Conservation (phyloP, 2,113 vertebrate species). For the Apteryx owenii region DNA sequence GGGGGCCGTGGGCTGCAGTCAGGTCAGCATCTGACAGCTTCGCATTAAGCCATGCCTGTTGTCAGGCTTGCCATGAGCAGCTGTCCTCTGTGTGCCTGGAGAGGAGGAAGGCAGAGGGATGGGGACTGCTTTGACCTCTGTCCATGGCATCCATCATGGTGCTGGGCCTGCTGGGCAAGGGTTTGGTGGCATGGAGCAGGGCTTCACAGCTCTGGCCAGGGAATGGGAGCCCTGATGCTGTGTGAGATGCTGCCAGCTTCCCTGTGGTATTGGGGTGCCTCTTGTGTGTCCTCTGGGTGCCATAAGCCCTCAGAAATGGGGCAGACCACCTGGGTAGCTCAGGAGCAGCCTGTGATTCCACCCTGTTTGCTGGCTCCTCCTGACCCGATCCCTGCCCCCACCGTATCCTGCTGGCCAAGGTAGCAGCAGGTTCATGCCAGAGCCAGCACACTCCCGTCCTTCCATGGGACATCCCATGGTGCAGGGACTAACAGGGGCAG, state of each 20-base stretch:
- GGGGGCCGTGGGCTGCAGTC: background rate
- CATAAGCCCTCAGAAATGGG: background rate
- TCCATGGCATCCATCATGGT: background rate
- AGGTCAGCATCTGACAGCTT: background rate
- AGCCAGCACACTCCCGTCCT: fast-evolving
- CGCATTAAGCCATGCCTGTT: background rate
- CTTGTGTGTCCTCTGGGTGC: background rate
- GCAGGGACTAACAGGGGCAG: too few species aligned
- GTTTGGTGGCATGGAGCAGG: background rate
- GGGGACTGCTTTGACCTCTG: background rate
- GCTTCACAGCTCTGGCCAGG: background rate
- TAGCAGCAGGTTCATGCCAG: background rate
- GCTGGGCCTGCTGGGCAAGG: background rate
- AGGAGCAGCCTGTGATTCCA: background rate
- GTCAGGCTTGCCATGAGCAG: background rate
- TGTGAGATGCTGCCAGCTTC: background rate
- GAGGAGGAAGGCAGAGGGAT: background rate
- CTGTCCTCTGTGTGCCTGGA: background rate
- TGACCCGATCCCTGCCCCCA: background rate
- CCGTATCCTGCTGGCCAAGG: background rate
- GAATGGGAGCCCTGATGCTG: background rate
- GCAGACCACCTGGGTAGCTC: background rate
- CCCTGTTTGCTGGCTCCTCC: background rate
- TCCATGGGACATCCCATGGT: background rate
- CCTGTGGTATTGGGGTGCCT: background rate